Evolutionary conservation across 1,140 invertebrate genomes (phyloP), one percentile per base, ranked within the genome.

Genomic region (Centruroides sculpturatus): DNA sequence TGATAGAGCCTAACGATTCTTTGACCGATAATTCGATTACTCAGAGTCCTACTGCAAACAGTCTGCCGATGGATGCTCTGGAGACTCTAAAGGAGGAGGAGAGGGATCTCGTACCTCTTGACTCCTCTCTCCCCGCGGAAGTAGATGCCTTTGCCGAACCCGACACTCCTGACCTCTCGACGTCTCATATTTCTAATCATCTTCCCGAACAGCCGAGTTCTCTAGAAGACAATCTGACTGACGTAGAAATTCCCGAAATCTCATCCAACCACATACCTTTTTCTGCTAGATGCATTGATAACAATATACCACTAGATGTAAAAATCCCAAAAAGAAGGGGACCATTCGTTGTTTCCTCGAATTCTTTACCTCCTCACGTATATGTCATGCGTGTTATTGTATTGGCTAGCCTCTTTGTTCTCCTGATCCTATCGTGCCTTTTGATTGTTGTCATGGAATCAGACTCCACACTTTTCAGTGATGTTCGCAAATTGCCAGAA

Each of bases 401-500:
- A 48, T 83, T 85, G 23, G 83, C 83, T 10, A 69, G 87, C 35
- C 73, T 89, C 11, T 63, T 73, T 35, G 62, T 75, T 7, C 54
- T 70, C 11, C 52, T 70, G n/a, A 63, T 71, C n/a, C 54, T 73
- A 23, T 64, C 66, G 56, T 67, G 68, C 56, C 56, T 75, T 55
- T 56, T 74, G 6, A 64, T 73, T 35, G 55, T 71, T 48, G 62
- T 76, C 6, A 66, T 77, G 58, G 75, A 77, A 68, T 85, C 83
- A 11, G 85, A 90, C 70, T 81, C 81, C 68, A 79, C 83, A 49
- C 68, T 84, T 4, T 81, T 90, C 59, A 80, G 81, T 51, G 77
- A 76, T 13, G 69, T 90, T 52, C 79, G 84, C n/a, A 82, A 82
- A 67, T 80, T 82, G 67, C 87, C 87, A 13, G 86, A 90, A 75